phyloP scores from a whole-genome alignment of 1,140 invertebrate genomes.

The Neoseiulus cucumeris region DNA sequence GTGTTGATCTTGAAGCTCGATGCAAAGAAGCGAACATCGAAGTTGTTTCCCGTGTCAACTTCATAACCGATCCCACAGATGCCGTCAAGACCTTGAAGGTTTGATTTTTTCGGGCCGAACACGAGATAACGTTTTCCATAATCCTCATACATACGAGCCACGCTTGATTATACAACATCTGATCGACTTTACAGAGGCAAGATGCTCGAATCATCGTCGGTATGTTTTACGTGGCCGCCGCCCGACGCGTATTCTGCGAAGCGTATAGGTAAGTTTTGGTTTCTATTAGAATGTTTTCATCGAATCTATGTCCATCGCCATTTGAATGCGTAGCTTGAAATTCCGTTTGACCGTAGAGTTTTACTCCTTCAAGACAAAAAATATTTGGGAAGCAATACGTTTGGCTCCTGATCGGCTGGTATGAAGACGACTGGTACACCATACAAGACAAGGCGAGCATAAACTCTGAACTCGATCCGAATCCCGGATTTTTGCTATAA shows the following conservation, averaged over 20 bases:
- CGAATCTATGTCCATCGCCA: too few relatives aligned
- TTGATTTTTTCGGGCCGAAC: conserved; percentile 17
- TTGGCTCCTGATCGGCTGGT: conserved; percentile 99
- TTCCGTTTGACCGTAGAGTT: not conserved
- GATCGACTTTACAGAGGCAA: conserved; percentile 36
- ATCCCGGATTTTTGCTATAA: too few relatives aligned
- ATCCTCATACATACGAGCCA: not conserved
- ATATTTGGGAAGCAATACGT: conserved; percentile 90
- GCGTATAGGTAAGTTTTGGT: conserved; percentile 36
- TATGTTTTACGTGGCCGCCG: conserved; percentile 91
- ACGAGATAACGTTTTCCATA: not conserved
- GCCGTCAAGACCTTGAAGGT: conserved; percentile 70
- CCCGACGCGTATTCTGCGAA: conserved; percentile 84
- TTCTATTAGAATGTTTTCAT: too few relatives aligned
- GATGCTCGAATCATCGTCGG: conserved; percentile 94
- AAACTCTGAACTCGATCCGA: too few relatives aligned
- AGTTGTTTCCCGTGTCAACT: conserved; percentile 86
- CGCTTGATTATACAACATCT: not conserved
- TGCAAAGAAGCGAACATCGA: conserved; percentile 83
- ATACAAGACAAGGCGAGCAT: conserved; percentile 52
- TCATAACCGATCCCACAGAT: conserved; percentile 84
- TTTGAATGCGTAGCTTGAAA: too few relatives aligned
- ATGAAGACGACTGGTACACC: conserved; percentile 97
- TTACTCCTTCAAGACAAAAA: conserved; percentile 62
- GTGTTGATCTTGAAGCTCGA: conserved; percentile 83